Conservation (phyloP, 1,140 invertebrate genomes). For the Maniola jurtina region DNA sequence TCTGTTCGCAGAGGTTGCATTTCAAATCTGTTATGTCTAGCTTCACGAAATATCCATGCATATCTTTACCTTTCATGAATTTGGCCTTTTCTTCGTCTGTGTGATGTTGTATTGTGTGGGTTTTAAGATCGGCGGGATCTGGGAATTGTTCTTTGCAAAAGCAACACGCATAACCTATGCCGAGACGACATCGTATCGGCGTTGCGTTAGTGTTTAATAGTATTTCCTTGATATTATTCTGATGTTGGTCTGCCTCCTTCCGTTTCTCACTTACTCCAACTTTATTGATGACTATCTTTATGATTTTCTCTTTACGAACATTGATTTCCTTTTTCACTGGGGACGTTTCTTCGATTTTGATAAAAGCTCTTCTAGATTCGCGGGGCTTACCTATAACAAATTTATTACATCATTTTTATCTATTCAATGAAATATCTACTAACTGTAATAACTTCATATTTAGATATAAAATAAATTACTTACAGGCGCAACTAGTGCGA, state of each 20-base stretch:
- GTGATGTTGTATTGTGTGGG: slow-evolving; percentile 42
- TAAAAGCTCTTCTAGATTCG: slow-evolving; percentile 2
- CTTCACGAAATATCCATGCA: slow-evolving; percentile 50
- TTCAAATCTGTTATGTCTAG: slow-evolving; percentile 52
- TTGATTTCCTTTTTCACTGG: not conserved
- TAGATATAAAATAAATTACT: too few relatives aligned
- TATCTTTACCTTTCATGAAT: slow-evolving; percentile 48
- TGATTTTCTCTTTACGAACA: not conserved
- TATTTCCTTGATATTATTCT: slow-evolving; percentile 46
- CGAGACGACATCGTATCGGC: slow-evolving; percentile 39
- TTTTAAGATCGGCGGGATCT: slow-evolving; percentile 45
- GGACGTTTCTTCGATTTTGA: not conserved
- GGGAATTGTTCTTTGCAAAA: slow-evolving; percentile 46
- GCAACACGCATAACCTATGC: slow-evolving; percentile 45
- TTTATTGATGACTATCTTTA: slow-evolving; percentile 2
- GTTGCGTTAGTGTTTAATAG: slow-evolving; percentile 52
- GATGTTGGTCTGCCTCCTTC: slow-evolving; percentile 40
- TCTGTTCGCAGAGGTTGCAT: slow-evolving; percentile 45
- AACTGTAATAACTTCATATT: too few relatives aligned
- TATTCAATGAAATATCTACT: too few relatives aligned
- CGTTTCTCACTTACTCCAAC: not conserved
- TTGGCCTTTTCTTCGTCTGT: slow-evolving; percentile 28
- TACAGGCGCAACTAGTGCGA: too few relatives aligned
- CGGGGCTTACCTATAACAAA: slow-evolving; percentile 9
- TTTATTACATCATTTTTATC: not conserved